Evolutionary conservation across 2,888 invertebrate species (phyloP).

Genomic region (Tipula vernalis): DNA sequence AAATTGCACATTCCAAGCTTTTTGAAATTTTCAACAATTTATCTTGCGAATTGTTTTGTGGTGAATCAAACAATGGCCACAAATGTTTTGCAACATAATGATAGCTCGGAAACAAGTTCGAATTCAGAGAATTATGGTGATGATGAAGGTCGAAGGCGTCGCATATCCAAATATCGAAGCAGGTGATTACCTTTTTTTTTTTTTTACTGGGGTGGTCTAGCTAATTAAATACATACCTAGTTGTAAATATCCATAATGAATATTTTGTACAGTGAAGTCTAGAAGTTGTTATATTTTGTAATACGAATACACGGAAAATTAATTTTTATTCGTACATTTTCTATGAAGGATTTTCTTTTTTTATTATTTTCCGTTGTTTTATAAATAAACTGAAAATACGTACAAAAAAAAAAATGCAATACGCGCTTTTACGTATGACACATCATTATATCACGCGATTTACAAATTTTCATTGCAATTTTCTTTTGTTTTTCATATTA

Average conservation of each 20-base stretch:
- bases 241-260: background rate
- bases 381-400: background rate
- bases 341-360: background rate
- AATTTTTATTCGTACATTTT: background rate
- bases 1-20: background rate
- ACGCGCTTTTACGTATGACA: background rate
- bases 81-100: slow-evolving; percentile 14
- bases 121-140: slow-evolving; percentile 74
- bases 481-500: background rate
- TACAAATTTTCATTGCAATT: background rate
- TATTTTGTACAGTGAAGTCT: background rate
- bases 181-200: slow-evolving; percentile 36
- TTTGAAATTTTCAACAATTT: background rate
- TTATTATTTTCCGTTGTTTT: background rate
- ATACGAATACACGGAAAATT: background rate
- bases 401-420: background rate
- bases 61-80: slow-evolving; percentile 9
- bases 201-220: background rate
- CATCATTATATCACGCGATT: background rate
- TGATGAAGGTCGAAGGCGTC: slow-evolving; percentile 53
- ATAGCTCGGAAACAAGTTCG: slow-evolving; percentile 49
- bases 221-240: background rate
- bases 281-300: background rate
- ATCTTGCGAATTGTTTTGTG: background rate
- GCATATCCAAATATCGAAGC: slow-evolving; percentile 56